phyloP scores from a whole-genome alignment of 2,888 invertebrate species.

The Gnatocerus cornutus region DNA sequence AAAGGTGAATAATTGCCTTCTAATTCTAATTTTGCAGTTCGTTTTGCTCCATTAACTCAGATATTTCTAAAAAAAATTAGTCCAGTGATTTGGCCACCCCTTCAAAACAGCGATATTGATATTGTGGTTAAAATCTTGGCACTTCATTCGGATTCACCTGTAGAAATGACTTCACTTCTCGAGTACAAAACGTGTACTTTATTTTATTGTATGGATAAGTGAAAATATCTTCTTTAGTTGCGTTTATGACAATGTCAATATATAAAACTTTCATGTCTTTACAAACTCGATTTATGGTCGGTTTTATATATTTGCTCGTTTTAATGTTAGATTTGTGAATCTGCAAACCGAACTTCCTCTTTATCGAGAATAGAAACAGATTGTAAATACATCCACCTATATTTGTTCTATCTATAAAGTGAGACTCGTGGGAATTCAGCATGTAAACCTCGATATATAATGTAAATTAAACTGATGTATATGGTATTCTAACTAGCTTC shows the following conservation, averaged over 20 bases:
- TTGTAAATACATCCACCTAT: constrained; percentile 49
- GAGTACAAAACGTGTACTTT: too few species aligned
- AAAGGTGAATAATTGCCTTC: too few species aligned
- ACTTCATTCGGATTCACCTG: too few species aligned
- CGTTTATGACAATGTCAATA: background rate
- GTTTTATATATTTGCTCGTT: constrained; percentile 27
- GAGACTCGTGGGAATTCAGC: constrained; percentile 49
- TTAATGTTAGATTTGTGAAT: constrained; percentile 40
- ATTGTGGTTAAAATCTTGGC: too few species aligned
- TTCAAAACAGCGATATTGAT: too few species aligned
- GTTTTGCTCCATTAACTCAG: too few species aligned
- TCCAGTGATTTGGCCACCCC: too few species aligned
- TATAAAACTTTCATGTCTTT: constrained; percentile 1
- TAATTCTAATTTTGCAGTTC: too few species aligned
- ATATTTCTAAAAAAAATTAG: too few species aligned
- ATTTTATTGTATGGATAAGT: too few species aligned
- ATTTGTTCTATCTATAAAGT: constrained; percentile 46
- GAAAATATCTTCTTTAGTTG: background rate
- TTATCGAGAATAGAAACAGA: constrained; percentile 19
- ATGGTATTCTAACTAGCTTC: constrained; percentile 46
- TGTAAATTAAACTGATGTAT: constrained; percentile 45
- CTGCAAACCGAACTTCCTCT: constrained; percentile 38
- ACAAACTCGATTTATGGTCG: constrained; percentile 17
- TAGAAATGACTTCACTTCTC: too few species aligned
- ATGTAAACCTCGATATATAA: constrained; percentile 47